Evolutionary conservation across 1,140 invertebrate species (phyloP).

Genomic region (Stenopsyche tienmushanensis): DNA sequence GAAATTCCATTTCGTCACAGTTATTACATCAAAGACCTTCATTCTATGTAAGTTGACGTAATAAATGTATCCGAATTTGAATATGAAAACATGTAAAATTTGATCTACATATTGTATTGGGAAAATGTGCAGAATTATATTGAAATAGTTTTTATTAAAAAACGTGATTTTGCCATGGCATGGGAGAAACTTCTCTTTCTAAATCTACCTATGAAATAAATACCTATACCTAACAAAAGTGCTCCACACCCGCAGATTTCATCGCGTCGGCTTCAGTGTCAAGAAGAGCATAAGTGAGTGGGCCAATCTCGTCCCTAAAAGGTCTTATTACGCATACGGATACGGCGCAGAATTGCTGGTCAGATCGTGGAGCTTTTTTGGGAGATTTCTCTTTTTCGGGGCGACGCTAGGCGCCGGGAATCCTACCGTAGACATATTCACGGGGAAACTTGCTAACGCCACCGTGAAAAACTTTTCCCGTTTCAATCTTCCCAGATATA

Average conservation of each 20-base stretch:
- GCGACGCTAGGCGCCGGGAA: constrained; percentile 39
- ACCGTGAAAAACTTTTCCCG: constrained; percentile 43
- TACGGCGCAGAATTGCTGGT: constrained; percentile 12
- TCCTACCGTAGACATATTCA: constrained; percentile 43
- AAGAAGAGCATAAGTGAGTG: constrained; percentile 20
- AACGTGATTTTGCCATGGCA: constrained; percentile 34
- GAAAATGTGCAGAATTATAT: too few species aligned
- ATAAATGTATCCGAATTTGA: too few species aligned
- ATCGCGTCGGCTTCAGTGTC: constrained; percentile 20
- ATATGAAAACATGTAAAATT: background rate
- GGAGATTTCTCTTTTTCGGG: constrained; percentile 40
- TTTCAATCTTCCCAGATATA: constrained; percentile 41
- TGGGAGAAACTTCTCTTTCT: constrained; percentile 36
- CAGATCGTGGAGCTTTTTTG: constrained; percentile 27
- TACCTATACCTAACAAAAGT: constrained; percentile 42
- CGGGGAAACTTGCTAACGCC: constrained; percentile 42
- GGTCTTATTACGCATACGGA: background rate
- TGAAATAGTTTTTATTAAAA: background rate
- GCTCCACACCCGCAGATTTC: constrained; percentile 39
- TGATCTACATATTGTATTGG: too few species aligned
- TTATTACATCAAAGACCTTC: too few species aligned
- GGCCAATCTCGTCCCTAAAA: background rate
- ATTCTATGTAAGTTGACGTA: too few species aligned
- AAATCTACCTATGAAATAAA: constrained; percentile 43
- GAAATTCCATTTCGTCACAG: too few species aligned